Percentiles rank a stretch among this genome's conserved stretches.
Evolutionary conservation across 2,113 vertebrate species (phyloP).

Genomic region (Tychaedon coryphoeus): DNA sequence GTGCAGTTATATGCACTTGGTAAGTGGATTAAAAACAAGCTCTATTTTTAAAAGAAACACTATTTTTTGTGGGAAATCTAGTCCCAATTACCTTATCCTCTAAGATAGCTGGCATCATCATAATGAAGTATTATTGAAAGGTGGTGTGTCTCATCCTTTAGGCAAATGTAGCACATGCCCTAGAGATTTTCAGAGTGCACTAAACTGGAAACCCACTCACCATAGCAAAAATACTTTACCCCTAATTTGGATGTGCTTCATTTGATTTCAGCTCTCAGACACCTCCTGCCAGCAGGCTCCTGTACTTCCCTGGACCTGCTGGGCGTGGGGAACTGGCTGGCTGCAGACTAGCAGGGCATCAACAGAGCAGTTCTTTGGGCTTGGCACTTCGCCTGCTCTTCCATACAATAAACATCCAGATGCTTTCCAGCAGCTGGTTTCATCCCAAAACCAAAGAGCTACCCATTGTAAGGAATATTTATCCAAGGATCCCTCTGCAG

Average conservation of each 20-base stretch:
- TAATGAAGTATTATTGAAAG: not conserved
- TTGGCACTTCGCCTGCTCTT: not conserved
- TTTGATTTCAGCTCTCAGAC: not conserved
- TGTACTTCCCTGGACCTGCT: accelerated
- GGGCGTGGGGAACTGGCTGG: accelerated
- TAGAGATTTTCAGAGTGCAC: not conserved
- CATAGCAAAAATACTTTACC: not conserved
- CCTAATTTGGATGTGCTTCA: not conserved
- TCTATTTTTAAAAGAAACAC: not conserved
- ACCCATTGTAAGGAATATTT: not conserved
- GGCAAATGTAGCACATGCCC: not conserved
- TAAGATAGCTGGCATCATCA: not conserved
- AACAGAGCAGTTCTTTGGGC: accelerated
- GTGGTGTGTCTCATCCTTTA: not conserved
- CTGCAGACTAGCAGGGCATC: accelerated
- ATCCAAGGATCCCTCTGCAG: not conserved
- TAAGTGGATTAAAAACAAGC: not conserved
- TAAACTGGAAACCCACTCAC: not conserved
- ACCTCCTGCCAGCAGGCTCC: not conserved
- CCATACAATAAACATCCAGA: not conserved
- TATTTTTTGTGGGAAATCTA: not conserved
- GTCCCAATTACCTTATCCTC: not conserved
- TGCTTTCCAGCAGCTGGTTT: not conserved
- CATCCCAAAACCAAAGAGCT: not conserved
- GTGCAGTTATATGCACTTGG: not conserved